Conservation (phyloP, 2,113 vertebrate species). For the Phrynocephalus versicolor region DNA sequence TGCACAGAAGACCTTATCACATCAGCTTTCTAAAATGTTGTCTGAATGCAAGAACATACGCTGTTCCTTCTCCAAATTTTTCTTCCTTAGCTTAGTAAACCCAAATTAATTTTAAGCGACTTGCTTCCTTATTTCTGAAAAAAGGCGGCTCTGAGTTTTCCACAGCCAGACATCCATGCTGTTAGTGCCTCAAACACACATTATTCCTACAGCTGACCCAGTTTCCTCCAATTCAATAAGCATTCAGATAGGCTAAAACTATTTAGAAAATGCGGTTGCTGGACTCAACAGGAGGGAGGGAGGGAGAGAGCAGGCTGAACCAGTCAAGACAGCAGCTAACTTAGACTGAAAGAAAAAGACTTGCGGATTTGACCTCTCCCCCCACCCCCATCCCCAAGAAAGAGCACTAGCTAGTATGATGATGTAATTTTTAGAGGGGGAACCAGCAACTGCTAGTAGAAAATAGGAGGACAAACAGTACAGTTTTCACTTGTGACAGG, state of each 20-base stretch:
- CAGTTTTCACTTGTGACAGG: background rate
- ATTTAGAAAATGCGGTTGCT: slow-evolving; percentile 17
- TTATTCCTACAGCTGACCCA: background rate
- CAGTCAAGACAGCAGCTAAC: too few relatives aligned
- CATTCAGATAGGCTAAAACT: background rate
- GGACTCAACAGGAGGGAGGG: background rate
- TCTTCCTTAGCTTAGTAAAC: background rate
- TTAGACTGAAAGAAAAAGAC: background rate
- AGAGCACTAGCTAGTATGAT: background rate
- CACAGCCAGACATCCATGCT: background rate
- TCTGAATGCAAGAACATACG: background rate
- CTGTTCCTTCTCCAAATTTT: background rate
- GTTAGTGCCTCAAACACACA: background rate
- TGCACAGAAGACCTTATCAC: background rate
- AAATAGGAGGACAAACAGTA: background rate
- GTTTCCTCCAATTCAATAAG: slow-evolving; percentile 4
- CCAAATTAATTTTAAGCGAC: background rate
- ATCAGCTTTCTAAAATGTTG: background rate
- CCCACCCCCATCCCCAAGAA: background rate
- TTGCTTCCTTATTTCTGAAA: background rate
- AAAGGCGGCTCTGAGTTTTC: background rate
- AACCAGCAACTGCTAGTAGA: background rate
- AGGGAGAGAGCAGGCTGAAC: background rate
- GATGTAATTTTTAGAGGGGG: background rate
- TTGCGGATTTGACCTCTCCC: background rate